These are phyloP conservation scores for Sebastes paucispinis DNA, from an alignment of 2,797 vertebrate genomes.

Conservation along the genomic window DNA sequence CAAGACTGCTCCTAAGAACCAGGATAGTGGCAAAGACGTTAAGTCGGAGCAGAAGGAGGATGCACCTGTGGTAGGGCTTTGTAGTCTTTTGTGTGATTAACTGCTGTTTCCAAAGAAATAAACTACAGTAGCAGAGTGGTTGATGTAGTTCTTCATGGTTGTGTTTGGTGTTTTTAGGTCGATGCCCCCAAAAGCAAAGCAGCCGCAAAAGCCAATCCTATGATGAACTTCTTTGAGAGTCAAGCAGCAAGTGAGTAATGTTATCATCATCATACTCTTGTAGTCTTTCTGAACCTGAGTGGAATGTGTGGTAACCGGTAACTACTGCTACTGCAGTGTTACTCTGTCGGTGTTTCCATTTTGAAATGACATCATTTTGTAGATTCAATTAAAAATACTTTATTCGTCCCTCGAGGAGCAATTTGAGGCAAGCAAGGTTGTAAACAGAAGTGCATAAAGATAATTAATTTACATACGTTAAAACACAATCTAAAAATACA, in stretches of 20 bases:
- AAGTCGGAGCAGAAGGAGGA: conserved; percentile 84
- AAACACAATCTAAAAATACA: neutral
- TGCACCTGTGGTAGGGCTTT: conserved; percentile 61
- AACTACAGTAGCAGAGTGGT: neutral
- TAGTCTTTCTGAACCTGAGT: neutral
- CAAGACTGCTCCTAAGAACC: conserved; percentile 79
- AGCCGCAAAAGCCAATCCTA: conserved; percentile 76
- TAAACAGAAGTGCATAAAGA: no score
- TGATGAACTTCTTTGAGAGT: conserved; percentile 92
- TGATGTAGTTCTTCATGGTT: neutral
- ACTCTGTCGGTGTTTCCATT: neutral
- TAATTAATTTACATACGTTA: no score
- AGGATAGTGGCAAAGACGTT: conserved; percentile 78
- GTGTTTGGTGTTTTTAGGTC: conserved; percentile 72
- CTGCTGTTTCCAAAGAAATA: neutral
- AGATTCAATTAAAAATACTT: neutral
- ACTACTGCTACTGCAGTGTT: neutral
- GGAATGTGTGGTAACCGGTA: neutral
- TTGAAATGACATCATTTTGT: neutral
- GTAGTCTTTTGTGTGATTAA: neutral
- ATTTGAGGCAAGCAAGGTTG: no score
- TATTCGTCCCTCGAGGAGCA: no score
- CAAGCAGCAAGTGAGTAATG: conserved; percentile 87
- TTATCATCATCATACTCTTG: neutral
- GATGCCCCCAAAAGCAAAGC: conserved; percentile 82